These are phyloP conservation scores for Lamellibrachia satsuma DNA, from an alignment of 2,888 invertebrate species.

Conservation along the genomic window DNA sequence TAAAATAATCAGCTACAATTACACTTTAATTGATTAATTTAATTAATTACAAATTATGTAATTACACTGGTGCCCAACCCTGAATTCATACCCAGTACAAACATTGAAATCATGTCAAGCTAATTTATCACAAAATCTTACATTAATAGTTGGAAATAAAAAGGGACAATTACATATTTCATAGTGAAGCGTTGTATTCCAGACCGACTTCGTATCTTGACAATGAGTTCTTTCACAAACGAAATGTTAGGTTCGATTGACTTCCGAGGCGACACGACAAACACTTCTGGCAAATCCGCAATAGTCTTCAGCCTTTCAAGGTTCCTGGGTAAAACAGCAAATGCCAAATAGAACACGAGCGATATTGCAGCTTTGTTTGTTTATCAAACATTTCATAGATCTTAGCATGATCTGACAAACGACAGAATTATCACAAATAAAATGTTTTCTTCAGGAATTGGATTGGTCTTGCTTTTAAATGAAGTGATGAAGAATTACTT, in stretches of 20 bases:
- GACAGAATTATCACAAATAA: not conserved
- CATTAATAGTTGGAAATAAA: not conserved
- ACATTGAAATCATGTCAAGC: not conserved
- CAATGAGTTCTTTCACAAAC: not conserved
- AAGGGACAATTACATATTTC: not conserved
- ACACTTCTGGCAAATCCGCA: not conserved
- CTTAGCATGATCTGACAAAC: not conserved
- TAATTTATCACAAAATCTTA: not conserved
- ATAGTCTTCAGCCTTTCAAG: not conserved
- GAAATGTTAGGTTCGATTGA: not conserved
- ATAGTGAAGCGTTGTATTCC: not conserved
- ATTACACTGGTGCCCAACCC: no score
- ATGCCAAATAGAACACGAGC: not conserved
- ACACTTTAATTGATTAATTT: no score
- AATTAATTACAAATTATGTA: no score
- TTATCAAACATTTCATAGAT: not conserved
- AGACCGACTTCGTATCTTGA: not conserved
- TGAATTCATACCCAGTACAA: no score
- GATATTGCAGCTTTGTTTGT: no score
- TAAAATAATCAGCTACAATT: no score
- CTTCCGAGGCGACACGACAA: not conserved
- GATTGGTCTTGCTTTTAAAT: not conserved
- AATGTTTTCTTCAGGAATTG: not conserved
- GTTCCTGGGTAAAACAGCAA: not conserved
- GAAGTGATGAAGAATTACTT: no score